Evolutionary conservation across 2,797 vertebrate genomes (phyloP).

Genomic region (Pachyuromys duprasi): DNA sequence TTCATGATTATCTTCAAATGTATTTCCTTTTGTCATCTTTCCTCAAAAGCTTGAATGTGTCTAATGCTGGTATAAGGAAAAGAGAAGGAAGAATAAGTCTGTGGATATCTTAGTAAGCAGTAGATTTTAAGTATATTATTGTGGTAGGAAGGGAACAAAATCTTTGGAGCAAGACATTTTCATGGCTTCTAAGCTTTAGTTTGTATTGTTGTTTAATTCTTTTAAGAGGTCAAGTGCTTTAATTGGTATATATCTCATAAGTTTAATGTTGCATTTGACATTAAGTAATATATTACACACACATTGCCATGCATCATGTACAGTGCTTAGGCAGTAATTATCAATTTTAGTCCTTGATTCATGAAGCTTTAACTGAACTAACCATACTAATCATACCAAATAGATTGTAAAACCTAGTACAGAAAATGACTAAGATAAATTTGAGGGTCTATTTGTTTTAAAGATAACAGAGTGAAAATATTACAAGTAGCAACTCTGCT

Average conservation of each 20-base stretch:
- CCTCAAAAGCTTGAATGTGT: not conserved
- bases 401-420: not conserved
- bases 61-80: not conserved
- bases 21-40: constrained; percentile 13
- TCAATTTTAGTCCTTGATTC: not conserved
- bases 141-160: not conserved
- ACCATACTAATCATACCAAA: not conserved
- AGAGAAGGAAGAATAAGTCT: not conserved
- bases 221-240: not conserved
- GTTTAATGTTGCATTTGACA: not conserved
- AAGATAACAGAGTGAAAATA: constrained; percentile 2
- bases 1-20: constrained; percentile 24
- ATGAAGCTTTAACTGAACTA: not conserved
- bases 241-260: not conserved
- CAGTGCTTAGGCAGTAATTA: not conserved
- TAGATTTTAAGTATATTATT: not conserved
- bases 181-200: not conserved
- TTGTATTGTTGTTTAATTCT: not conserved
- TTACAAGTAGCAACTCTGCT: not conserved
- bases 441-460: not conserved
- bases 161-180: not conserved
- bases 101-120: not conserved
- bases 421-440: constrained; percentile 1
- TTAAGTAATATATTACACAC: not conserved
- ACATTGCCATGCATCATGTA: not conserved